Conservation (phyloP, 2,888 invertebrate species). For the Lacanobia oleracea region DNA sequence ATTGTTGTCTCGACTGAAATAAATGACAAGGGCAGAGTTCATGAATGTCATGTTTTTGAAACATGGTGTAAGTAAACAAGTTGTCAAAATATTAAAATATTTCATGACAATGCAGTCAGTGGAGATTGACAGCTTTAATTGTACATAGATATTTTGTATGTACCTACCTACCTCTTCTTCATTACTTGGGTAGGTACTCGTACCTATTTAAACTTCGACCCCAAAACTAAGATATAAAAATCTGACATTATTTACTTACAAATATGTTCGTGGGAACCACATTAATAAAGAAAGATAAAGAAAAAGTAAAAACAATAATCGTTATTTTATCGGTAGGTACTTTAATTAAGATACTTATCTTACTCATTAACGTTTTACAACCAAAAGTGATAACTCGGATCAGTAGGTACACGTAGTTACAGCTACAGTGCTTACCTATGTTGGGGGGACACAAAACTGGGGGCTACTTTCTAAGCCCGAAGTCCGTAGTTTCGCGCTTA, state of each 20-base stretch:
- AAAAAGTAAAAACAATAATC: slow-evolving; percentile 39
- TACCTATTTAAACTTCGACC: background rate
- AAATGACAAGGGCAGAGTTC: slow-evolving; percentile 17
- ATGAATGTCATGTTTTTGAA: slow-evolving; percentile 11
- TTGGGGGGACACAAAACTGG: slow-evolving; percentile 7
- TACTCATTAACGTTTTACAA: slow-evolving; percentile 79
- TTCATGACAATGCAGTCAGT: background rate
- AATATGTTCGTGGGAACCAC: slow-evolving; percentile 48
- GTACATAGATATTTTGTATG: no score
- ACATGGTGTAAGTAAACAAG: background rate
- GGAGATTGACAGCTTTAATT: background rate
- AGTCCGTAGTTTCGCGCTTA: no score
- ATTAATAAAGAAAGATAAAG: slow-evolving; percentile 27
- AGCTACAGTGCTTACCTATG: slow-evolving; percentile 31
- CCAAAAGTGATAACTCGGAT: slow-evolving; percentile 68
- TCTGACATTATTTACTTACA: slow-evolving; percentile 28
- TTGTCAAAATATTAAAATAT: background rate
- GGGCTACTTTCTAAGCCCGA: no score
- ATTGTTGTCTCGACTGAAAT: slow-evolving; percentile 13
- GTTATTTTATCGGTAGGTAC: slow-evolving; percentile 29
- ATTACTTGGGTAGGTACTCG: background rate
- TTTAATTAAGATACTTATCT: slow-evolving; percentile 72
- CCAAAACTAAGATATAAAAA: slow-evolving; percentile 8
- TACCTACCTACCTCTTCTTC: background rate
- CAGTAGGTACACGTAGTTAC: slow-evolving; percentile 76